phyloP scores from a whole-genome alignment of 1,140 invertebrate species.

The Polypedilum pembai region DNA sequence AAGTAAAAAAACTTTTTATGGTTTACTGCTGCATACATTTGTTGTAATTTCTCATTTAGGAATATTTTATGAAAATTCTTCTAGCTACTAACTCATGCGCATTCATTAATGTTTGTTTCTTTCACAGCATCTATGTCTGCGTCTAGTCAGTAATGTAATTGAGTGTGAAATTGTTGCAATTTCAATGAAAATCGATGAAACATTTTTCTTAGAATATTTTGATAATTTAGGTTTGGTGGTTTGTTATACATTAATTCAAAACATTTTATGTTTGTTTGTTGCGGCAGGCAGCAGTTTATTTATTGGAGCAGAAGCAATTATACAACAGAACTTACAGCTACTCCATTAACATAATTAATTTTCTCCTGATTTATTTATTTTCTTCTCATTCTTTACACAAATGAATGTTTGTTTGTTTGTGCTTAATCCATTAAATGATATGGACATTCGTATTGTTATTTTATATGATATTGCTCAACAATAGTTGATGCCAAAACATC shows the following conservation, averaged over 20 bases:
- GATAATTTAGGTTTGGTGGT: too few species aligned
- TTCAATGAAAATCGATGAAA: too few species aligned
- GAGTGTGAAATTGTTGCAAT: too few species aligned
- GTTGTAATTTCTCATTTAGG: conserved; percentile 1
- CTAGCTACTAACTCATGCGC: not conserved
- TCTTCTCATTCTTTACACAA: not conserved
- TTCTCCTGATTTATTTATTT: conserved; percentile 11
- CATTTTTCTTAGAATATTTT: too few species aligned
- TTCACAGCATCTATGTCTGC: too few species aligned
- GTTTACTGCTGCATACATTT: too few species aligned
- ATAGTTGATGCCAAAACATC: not conserved
- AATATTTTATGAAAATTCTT: conserved; percentile 4
- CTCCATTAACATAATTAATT: conserved; percentile 19
- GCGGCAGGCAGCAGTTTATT: too few species aligned
- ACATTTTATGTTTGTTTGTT: too few species aligned
- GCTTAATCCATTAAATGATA: conserved; percentile 7
- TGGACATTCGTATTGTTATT: not conserved
- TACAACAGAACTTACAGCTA: conserved; percentile 1
- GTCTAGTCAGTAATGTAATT: too few species aligned
- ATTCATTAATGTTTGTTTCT: too few species aligned
- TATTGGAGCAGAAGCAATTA: not conserved
- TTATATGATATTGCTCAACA: not conserved
- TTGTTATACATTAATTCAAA: too few species aligned
- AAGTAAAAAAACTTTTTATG: too few species aligned
- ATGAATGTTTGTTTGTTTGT: conserved; percentile 1